Evolutionary conservation across 2,113 vertebrate genomes (phyloP).

Genomic region (Chloropsis hardwickii): DNA sequence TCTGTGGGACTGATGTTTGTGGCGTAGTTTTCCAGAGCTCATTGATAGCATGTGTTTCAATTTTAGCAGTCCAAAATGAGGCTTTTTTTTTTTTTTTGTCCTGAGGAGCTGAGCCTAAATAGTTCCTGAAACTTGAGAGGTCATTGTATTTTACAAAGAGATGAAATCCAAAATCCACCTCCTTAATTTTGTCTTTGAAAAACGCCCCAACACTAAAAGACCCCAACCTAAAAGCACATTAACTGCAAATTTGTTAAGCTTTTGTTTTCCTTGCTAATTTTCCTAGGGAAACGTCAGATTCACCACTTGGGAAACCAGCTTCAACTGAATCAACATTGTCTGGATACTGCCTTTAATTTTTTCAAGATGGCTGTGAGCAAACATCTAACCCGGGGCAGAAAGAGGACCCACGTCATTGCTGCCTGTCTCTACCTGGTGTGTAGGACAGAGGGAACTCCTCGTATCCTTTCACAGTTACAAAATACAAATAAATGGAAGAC

Average conservation of each 20-base stretch:
- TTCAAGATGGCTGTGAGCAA: constrained; percentile 96
- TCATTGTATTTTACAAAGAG: not conserved
- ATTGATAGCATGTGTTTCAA: not conserved
- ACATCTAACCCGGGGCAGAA: constrained; percentile 87
- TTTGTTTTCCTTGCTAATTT: not conserved
- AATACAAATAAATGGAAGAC: not conserved
- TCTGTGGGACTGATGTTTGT: not conserved
- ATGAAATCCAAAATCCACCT: not conserved
- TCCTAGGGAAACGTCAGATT: constrained; percentile 84
- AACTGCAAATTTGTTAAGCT: not conserved
- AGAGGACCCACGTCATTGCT: constrained; percentile 83
- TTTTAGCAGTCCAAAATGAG: not conserved
- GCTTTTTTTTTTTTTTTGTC: not conserved
- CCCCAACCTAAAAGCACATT: not conserved
- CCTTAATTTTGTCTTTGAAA: not conserved
- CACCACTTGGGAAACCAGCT: constrained; percentile 91
- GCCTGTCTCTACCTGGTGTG: constrained; percentile 98
- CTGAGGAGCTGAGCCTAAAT: not conserved
- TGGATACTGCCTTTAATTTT: constrained; percentile 97
- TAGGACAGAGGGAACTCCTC: constrained; percentile 91
- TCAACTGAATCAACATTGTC: constrained; percentile 92
- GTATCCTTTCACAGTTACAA: constrained; percentile 81
- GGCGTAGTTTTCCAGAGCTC: not conserved
- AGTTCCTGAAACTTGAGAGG: not conserved
- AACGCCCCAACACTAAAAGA: rapidly evolving